These are phyloP conservation scores for Athripsodes cinereus DNA, from an alignment of 2,888 invertebrate genomes.

Conservation along the genomic window DNA sequence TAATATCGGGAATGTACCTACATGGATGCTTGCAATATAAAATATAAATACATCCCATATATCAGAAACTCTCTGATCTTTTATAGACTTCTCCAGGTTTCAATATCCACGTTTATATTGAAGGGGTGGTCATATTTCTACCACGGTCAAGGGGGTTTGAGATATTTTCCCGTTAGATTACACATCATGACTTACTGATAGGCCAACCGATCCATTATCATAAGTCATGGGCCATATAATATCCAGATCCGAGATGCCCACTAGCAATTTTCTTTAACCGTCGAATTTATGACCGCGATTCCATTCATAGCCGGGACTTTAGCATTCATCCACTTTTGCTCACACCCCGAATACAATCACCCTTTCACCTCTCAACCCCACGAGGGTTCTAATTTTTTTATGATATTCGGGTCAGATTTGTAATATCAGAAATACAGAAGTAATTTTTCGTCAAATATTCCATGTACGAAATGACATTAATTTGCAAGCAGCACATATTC, in stretches of 20 bases:
- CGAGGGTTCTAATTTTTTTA: conserved; percentile 15
- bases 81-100: conserved; percentile 22
- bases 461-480: too few species aligned
- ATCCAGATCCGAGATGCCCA: conserved; percentile 23
- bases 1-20: not conserved
- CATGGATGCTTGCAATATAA: conserved; percentile 16
- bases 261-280: conserved; percentile 26
- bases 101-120: conserved; percentile 23
- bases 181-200: conserved; percentile 27
- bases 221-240: conserved; percentile 27
- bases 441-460: too few species aligned
- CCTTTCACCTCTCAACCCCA: not conserved
- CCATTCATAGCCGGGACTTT: conserved; percentile 15
- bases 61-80: conserved; percentile 20
- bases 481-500: too few species aligned
- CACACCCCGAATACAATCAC: not conserved
- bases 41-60: conserved; percentile 22
- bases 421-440: too few species aligned
- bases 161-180: conserved; percentile 23
- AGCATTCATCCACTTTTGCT: not conserved
- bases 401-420: conserved; percentile 21
- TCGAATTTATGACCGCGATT: conserved; percentile 22
- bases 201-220: conserved; percentile 27
- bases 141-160: conserved; percentile 20
- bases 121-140: conserved; percentile 26